These are phyloP conservation scores for Flexamia atlantica DNA, from an alignment of 2,888 invertebrate species.

Conservation along the genomic window DNA sequence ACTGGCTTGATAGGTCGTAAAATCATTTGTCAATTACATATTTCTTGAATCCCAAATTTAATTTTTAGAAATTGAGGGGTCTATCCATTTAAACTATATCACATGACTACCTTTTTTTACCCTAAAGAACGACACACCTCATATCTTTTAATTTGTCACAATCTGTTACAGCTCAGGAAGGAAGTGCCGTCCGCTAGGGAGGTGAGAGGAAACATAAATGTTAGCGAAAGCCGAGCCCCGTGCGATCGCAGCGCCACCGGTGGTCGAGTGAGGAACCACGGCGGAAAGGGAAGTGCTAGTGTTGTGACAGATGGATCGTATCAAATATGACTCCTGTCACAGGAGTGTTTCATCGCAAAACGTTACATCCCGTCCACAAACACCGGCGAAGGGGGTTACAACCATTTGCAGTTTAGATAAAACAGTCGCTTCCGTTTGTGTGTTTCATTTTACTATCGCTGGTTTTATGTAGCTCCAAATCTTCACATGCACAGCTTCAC, in stretches of 20 bases:
- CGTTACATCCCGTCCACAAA: slow-evolving; percentile 30
- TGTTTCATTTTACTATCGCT: background rate
- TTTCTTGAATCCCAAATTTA: no score
- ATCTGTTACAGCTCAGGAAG: background rate
- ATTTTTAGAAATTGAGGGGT: no score
- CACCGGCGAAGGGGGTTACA: background rate
- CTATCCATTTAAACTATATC: no score
- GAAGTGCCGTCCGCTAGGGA: background rate
- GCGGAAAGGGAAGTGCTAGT: slow-evolving; percentile 14
- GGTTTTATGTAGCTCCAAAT: no score
- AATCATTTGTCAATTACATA: no score
- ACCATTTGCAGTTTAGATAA: slow-evolving; percentile 17
- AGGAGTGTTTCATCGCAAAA: slow-evolving; percentile 31
- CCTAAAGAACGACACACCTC: no score
- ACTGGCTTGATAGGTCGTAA: no score
- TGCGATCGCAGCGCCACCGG: slow-evolving; percentile 2
- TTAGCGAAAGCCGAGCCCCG: slow-evolving; percentile 14
- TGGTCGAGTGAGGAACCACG: background rate
- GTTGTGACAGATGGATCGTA: slow-evolving; percentile 39
- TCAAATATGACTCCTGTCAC: slow-evolving; percentile 31
- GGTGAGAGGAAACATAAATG: slow-evolving; percentile 35
- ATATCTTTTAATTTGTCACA: no score
- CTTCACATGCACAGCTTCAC: no score
- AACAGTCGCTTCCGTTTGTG: background rate
- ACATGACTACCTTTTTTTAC: no score